These are phyloP conservation scores for Caenorhabditis elegans DNA, from an alignment of 1,140 invertebrate species.

Conservation along the genomic window WBcel235 BX284605.5:6690001-6690500, in stretches of 20 bases:
- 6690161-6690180: background rate
- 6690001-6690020: no score
- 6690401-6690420: background rate
- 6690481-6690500: background rate
- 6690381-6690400: slow-evolving; percentile 18
- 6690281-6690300: slow-evolving; percentile 2
- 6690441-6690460: background rate
- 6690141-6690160: background rate
- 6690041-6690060: no score
- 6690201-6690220: slow-evolving; percentile 8
- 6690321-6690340: background rate
- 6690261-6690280: background rate
- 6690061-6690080: no score
- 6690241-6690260: background rate
- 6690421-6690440: background rate
- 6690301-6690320: background rate
- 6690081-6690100: no score
- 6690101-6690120: no score
- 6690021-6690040: no score
- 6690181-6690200: background rate
- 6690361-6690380: background rate
- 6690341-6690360: background rate
- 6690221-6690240: background rate
- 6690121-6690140: no score
- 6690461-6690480: no score